Conservation (phyloP, 2,888 invertebrate genomes). For the Baccha elongata region DNA sequence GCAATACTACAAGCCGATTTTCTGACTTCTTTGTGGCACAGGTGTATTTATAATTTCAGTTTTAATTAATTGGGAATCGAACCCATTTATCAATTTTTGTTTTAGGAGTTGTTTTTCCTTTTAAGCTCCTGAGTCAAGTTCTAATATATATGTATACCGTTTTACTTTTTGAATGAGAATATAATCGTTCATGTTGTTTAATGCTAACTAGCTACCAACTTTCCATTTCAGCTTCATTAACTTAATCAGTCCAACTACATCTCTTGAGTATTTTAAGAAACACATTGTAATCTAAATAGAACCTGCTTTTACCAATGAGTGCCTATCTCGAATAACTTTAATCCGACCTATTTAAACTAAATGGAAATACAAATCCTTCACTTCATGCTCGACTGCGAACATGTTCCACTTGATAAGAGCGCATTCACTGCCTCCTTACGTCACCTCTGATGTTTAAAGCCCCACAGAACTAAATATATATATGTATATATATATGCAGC, state of each 20-base stretch:
- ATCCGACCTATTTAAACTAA: slow-evolving; percentile 32
- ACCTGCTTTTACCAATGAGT: slow-evolving; percentile 28
- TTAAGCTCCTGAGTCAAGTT: too few species aligned
- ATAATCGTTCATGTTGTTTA: too few species aligned
- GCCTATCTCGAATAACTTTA: slow-evolving; percentile 10
- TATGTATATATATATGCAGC: slow-evolving; percentile 41
- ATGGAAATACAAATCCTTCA: slow-evolving; percentile 26
- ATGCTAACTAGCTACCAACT: slow-evolving; percentile 7
- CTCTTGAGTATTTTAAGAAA: neutral
- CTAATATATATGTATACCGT: too few species aligned
- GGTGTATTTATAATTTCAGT: too few species aligned
- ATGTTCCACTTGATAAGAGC: slow-evolving; percentile 35
- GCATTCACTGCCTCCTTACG: neutral
- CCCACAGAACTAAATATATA: slow-evolving; percentile 24
- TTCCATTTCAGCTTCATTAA: slow-evolving; percentile 44
- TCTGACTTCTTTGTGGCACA: too few species aligned
- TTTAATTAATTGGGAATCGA: too few species aligned
- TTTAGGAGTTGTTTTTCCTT: too few species aligned
- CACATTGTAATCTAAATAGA: neutral
- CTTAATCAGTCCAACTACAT: neutral
- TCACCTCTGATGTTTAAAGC: neutral
- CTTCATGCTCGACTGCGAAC: slow-evolving; percentile 17
- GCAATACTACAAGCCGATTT: too few species aligned
- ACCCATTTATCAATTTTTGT: too few species aligned
- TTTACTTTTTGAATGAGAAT: too few species aligned